A percentile compares a stretch with the other conserved stretches of the same genome.
These are phyloP conservation scores for Crepidodera aurea DNA, from an alignment of 2,888 invertebrate genomes.

Conservation along the genomic window DNA sequence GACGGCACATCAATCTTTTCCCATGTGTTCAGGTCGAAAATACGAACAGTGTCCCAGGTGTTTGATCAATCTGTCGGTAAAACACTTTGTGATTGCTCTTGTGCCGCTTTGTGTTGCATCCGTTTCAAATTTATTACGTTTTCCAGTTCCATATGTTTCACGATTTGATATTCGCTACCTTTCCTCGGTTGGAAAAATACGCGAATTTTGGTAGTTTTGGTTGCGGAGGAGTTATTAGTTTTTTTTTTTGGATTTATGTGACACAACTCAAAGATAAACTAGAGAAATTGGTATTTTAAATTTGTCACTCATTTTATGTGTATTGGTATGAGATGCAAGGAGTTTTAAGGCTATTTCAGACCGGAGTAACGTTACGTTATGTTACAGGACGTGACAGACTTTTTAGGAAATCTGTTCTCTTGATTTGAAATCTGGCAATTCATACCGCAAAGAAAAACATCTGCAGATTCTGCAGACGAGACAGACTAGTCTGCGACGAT, in stretches of 20 bases:
- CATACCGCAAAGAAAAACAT: too few species aligned
- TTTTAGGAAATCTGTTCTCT: too few species aligned
- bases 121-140: slow-evolving; percentile 43
- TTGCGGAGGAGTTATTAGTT: slow-evolving; percentile 1
- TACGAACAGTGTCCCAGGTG: slow-evolving; percentile 51
- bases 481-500: too few species aligned
- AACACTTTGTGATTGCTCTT: slow-evolving; percentile 51
- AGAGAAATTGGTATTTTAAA: neutral
- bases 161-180: slow-evolving; percentile 15
- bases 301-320: too few species aligned
- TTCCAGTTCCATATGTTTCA: slow-evolving; percentile 32
- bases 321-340: too few species aligned
- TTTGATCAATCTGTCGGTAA: slow-evolving; percentile 54
- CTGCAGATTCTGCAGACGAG: too few species aligned
- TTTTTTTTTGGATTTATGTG: slow-evolving; percentile 5
- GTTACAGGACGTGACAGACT: too few species aligned
- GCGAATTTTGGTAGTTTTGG: neutral
- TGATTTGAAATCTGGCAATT: too few species aligned
- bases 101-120: slow-evolving; percentile 44
- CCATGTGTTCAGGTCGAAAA: slow-evolving; percentile 50
- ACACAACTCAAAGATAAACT: neutral
- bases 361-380: too few species aligned
- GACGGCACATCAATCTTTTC: slow-evolving; percentile 51
- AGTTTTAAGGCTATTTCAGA: too few species aligned
- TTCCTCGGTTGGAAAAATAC: neutral